Conservation (phyloP, 2,888 invertebrate species). For the Diogma glabrata region DNA sequence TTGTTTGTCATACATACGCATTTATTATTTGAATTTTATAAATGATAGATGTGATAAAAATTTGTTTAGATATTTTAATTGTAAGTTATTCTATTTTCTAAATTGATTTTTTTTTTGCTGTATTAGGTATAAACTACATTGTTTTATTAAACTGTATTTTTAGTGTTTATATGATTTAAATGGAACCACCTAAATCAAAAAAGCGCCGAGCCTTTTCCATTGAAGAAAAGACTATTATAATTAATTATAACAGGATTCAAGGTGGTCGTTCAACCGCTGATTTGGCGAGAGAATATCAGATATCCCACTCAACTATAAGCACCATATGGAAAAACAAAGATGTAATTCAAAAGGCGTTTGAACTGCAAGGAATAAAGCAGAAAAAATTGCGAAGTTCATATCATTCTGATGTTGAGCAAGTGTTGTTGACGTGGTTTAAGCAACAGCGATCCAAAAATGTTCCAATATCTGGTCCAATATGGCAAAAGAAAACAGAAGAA, state of each 20-base stretch:
- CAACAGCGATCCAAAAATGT: background rate
- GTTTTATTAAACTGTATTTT: no score
- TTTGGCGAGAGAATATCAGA: background rate
- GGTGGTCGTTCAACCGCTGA: background rate
- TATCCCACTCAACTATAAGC: background rate
- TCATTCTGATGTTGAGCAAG: background rate
- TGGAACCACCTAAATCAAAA: background rate
- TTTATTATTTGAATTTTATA: no score
- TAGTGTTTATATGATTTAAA: no score
- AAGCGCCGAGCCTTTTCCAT: background rate
- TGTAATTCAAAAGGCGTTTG: background rate
- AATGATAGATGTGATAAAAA: no score
- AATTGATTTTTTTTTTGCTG: no score
- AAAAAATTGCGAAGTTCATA: background rate
- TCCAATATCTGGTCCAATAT: background rate
- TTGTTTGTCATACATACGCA: no score
- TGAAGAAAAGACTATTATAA: background rate
- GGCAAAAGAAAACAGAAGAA: background rate
- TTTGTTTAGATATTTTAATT: no score
- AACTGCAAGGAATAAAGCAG: background rate
- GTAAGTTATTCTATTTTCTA: no score
- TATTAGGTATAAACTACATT: no score
- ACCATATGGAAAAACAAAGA: background rate
- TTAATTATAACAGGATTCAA: background rate
- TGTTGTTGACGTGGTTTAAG: background rate